phyloP scores from a whole-genome alignment of 1,140 invertebrate genomes.

The Cydia amplana region DNA sequence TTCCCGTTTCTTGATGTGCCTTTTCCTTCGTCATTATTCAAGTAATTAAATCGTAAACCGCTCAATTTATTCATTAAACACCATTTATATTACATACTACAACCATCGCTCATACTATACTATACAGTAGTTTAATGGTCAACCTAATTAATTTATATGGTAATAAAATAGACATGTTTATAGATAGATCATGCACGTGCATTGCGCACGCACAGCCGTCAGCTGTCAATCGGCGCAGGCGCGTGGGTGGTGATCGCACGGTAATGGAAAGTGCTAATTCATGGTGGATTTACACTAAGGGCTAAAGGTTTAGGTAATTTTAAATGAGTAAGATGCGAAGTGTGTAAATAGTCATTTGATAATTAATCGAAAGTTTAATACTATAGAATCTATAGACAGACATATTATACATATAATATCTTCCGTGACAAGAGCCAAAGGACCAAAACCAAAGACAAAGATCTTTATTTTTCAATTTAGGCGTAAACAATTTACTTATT shows the following conservation, averaged over 20 bases:
- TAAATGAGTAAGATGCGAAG: neutral
- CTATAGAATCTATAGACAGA: neutral
- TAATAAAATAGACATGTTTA: neutral
- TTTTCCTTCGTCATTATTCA: too few species aligned
- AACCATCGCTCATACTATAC: neutral
- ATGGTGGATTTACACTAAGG: neutral
- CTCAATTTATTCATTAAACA: too few species aligned
- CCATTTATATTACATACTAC: too few species aligned
- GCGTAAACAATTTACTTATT: too few species aligned
- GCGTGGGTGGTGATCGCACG: slow-evolving; percentile 51
- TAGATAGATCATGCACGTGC: slow-evolving; percentile 38
- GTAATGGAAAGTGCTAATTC: slow-evolving; percentile 58
- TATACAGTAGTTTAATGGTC: neutral
- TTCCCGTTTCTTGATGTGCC: too few species aligned
- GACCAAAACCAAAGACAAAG: neutral
- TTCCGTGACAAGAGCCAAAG: neutral
- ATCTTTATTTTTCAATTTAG: too few species aligned
- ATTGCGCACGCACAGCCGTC: slow-evolving; percentile 38
- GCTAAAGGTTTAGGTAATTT: slow-evolving; percentile 3
- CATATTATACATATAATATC: neutral
- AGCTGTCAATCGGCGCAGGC: slow-evolving; percentile 52
- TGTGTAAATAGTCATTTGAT: neutral
- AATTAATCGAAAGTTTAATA: neutral
- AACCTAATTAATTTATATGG: neutral
- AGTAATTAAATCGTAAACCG: too few species aligned